Evolutionary conservation across 2,113 vertebrate species (phyloP).

Genomic region (Bostrychus sinensis): DNA sequence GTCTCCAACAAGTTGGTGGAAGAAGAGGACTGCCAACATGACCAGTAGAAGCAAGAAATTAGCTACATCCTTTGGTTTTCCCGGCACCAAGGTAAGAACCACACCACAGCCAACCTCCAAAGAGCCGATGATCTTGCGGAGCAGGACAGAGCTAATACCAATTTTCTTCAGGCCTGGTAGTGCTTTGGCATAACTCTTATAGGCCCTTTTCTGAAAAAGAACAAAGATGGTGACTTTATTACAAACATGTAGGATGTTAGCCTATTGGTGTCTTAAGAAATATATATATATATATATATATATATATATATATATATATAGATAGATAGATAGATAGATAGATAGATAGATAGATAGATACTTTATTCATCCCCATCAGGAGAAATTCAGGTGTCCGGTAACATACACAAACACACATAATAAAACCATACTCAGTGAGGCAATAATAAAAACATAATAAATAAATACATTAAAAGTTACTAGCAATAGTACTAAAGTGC

Average conservation of each 20-base stretch:
- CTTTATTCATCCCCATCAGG: no score
- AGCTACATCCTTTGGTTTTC: conserved; percentile 94
- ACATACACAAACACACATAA: no score
- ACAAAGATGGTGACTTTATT: background rate
- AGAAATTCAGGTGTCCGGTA: no score
- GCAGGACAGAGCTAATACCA: conserved; percentile 93
- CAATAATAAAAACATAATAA: no score
- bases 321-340: no score
- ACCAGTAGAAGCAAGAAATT: conserved; percentile 96
- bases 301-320: no score
- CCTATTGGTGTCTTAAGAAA: background rate
- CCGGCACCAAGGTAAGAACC: conserved; percentile 93
- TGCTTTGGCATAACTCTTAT: conserved; percentile 96
- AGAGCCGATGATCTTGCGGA: conserved; percentile 94
- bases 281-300: no score
- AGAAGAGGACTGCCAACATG: conserved; percentile 94
- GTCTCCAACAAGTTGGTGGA: conserved; percentile 97
- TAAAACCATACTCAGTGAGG: no score
- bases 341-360: no score
- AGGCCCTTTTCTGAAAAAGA: conserved; percentile 89
- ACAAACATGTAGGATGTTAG: background rate
- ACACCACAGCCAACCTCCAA: conserved; percentile 94
- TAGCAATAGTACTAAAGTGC: no score
- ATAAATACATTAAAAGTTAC: no score
- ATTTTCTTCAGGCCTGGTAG: conserved; percentile 94